phyloP scores from a whole-genome alignment of 64 coral and sea anemone genomes.

The Pocillopora verrucosa region DNA sequence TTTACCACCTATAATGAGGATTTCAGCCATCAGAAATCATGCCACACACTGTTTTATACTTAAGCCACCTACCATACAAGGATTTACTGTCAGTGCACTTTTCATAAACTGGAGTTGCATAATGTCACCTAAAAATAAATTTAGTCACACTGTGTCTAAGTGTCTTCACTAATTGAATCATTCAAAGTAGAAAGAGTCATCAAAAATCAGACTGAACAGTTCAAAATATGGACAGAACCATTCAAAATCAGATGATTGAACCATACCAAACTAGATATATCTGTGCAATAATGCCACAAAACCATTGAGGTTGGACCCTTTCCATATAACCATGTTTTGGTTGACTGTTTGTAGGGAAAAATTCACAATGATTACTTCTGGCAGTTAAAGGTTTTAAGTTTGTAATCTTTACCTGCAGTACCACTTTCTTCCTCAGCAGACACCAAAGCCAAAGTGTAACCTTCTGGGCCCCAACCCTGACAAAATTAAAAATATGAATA shows the following conservation, averaged over 20 bases:
- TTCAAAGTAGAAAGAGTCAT: too few species aligned
- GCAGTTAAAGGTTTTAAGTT: background rate
- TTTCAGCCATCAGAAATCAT: background rate
- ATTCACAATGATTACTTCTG: background rate
- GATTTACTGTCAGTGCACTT: slow-evolving; percentile 85
- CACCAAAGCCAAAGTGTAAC: slow-evolving; percentile 88
- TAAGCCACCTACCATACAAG: slow-evolving; percentile 66
- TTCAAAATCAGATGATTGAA: too few species aligned
- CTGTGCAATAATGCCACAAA: too few species aligned
- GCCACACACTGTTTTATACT: background rate
- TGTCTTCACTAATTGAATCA: background rate
- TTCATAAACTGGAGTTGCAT: slow-evolving; percentile 96
- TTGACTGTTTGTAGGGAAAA: background rate
- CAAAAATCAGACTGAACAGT: too few species aligned
- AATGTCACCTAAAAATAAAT: slow-evolving; percentile 74
- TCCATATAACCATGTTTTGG: background rate
- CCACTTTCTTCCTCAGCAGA: slow-evolving; percentile 87
- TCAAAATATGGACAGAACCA: too few species aligned
- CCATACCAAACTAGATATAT: too few species aligned
- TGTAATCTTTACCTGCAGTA: slow-evolving; percentile 23
- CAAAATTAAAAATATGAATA: background rate
- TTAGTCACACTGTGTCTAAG: background rate
- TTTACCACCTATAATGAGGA: background rate
- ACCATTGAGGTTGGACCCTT: too few species aligned
- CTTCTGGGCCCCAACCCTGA: slow-evolving; percentile 90